phyloP scores from a whole-genome alignment of 2,113 vertebrate species.

The Euleptes europaea region DNA sequence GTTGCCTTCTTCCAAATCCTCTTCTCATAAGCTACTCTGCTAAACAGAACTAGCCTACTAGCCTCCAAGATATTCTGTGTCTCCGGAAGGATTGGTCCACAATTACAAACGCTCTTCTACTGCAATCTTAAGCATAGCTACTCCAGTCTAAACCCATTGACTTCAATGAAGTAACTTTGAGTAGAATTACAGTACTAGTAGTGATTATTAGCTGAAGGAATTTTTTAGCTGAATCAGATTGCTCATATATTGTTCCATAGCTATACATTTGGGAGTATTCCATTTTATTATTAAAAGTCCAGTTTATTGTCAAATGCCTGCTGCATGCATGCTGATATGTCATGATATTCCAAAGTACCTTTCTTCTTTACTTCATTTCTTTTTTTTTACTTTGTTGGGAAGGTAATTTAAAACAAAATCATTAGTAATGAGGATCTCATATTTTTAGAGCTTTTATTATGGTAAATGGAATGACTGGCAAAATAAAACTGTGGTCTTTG shows the following conservation, averaged over 20 bases:
- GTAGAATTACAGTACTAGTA: no score
- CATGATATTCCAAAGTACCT: neutral
- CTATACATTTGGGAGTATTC: neutral
- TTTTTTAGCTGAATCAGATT: neutral
- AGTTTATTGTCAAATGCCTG: neutral
- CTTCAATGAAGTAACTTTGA: no score
- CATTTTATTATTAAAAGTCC: neutral
- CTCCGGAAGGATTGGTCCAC: neutral
- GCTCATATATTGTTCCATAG: neutral
- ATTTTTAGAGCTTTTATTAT: neutral
- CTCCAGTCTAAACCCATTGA: no score
- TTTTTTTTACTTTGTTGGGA: neutral
- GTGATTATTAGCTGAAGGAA: neutral
- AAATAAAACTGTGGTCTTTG: slow-evolving; percentile 8
- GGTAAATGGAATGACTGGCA: neutral
- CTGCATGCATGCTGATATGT: neutral
- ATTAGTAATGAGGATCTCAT: neutral
- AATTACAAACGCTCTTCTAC: neutral
- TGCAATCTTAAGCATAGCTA: no score
- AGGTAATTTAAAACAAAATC: neutral
- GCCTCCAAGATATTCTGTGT: neutral
- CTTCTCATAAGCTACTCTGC: neutral
- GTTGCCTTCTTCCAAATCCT: neutral
- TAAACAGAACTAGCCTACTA: neutral
- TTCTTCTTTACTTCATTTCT: neutral